A percentile compares a stretch with the other conserved stretches of the same genome.
Conservation (phyloP, 2,113 vertebrate genomes). For the Xiphophorus couchianus region DNA sequence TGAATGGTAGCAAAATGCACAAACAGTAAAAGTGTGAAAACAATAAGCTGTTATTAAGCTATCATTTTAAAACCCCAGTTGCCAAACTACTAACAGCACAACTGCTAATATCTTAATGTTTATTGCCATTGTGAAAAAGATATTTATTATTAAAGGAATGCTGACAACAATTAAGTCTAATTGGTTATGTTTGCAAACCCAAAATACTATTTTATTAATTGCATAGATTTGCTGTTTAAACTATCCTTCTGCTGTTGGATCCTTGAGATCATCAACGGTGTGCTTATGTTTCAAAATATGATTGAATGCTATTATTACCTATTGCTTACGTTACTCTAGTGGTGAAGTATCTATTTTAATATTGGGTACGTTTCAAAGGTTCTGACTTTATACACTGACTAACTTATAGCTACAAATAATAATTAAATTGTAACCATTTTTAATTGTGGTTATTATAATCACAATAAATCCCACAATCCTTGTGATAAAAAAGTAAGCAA, state of each 20-base stretch:
- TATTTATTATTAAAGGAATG: background rate
- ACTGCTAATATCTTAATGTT: background rate
- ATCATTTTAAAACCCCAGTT: background rate
- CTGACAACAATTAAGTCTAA: background rate
- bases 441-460: background rate
- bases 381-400: background rate
- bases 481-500: background rate
- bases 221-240: background rate
- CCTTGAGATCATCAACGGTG: background rate
- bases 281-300: background rate
- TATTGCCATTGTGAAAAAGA: background rate
- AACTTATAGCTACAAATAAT: background rate
- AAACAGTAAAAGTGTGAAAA: no score
- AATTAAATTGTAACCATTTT: background rate
- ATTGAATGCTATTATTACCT: background rate
- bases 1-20: background rate
- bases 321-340: background rate
- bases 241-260: background rate
- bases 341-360: background rate
- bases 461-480: background rate
- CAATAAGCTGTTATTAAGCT: background rate
- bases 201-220: background rate
- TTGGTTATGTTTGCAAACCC: no score
- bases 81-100: background rate
- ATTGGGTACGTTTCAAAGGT: no score